A percentile compares a stretch with the other conserved stretches of the same genome.
These are phyloP conservation scores for Griposia aprilina DNA, from an alignment of 2,888 invertebrate genomes.

Conservation along the genomic window DNA sequence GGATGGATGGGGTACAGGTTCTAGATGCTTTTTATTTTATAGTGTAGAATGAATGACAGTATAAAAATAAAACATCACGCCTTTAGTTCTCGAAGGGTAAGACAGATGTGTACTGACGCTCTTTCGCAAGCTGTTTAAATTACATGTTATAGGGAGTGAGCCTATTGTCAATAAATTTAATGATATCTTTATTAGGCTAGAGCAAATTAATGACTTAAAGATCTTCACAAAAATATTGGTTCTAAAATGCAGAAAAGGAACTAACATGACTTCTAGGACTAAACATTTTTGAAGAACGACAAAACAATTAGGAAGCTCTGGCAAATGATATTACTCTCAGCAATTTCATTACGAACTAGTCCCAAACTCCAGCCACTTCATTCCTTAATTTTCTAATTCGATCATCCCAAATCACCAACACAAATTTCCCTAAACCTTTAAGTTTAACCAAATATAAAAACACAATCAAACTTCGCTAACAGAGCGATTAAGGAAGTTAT, in stretches of 20 bases:
- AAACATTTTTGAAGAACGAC: neutral
- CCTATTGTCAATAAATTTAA: neutral
- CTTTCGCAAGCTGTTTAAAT: neutral
- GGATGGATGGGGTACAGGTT: neutral
- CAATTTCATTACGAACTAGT: constrained; percentile 21
- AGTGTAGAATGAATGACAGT: too few relatives aligned
- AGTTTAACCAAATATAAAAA: constrained; percentile 60
- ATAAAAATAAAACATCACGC: too few relatives aligned
- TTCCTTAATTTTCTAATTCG: constrained; percentile 33
- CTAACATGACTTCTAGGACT: neutral
- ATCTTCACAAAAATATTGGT: neutral
- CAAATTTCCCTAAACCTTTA: constrained; percentile 19
- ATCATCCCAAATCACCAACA: constrained; percentile 22
- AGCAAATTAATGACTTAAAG: neutral
- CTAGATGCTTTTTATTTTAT: neutral
- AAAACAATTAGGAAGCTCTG: neutral
- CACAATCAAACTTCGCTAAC: constrained; percentile 55
- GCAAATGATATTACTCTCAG: neutral
- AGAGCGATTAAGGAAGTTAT: constrained; percentile 67
- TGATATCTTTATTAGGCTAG: neutral
- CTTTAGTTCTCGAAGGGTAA: too few relatives aligned
- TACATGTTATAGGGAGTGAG: neutral
- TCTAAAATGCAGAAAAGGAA: neutral
- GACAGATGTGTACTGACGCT: too few relatives aligned
- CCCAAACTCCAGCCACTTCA: constrained; percentile 27